A percentile compares a stretch with the other conserved stretches of the same genome.
These are phyloP conservation scores for Calypte anna DNA, from an alignment of 2,113 vertebrate species.

Conservation along the genomic window DNA sequence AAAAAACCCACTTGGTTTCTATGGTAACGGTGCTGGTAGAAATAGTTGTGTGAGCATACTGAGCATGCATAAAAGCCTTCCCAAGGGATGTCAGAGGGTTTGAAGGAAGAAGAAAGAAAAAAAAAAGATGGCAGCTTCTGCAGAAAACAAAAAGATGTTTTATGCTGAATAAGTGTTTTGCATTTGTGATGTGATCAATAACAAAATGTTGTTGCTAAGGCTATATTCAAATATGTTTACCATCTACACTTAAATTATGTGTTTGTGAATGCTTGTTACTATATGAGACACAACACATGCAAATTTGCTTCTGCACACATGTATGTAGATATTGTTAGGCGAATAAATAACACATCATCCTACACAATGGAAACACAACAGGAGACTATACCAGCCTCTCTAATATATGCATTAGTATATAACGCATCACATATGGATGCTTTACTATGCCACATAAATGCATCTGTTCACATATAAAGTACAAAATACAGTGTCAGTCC, in stretches of 20 bases:
- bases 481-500: not conserved
- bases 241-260: not conserved
- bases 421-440: not conserved
- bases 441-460: not conserved
- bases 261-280: not conserved
- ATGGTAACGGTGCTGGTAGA: slow-evolving; percentile 79
- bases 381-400: not conserved
- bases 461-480: not conserved
- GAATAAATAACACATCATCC: slow-evolving; percentile 24
- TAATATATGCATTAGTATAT: not conserved
- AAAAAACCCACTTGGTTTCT: slow-evolving; percentile 78
- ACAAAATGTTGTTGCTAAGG: not conserved
- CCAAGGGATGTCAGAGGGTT: slow-evolving; percentile 76
- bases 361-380: not conserved
- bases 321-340: not conserved
- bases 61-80: slow-evolving; percentile 78
- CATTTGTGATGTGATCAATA: slow-evolving; percentile 13
- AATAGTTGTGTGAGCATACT: slow-evolving; percentile 78
- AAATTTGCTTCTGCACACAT: not conserved
- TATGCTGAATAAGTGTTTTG: slow-evolving; percentile 74
- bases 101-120: slow-evolving; percentile 32
- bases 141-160: slow-evolving; percentile 7
- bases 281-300: not conserved
- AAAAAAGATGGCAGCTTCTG: slow-evolving; percentile 28
- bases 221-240: not conserved